Evolutionary conservation across 2,888 invertebrate genomes (phyloP).

Genomic region (Pterobdella sp.): DNA sequence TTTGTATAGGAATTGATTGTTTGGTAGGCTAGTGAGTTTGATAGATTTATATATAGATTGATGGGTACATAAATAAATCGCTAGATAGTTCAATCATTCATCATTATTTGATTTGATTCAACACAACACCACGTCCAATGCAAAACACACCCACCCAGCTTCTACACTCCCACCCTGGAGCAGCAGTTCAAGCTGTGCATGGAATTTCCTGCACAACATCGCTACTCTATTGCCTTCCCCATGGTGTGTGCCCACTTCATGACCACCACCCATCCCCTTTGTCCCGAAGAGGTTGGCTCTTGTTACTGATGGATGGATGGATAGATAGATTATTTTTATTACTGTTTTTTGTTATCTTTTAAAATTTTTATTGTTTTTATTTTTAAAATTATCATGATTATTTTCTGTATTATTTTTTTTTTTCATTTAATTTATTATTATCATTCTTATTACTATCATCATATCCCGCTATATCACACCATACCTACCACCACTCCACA

Average conservation of each 20-base stretch:
- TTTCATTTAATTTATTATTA: slow-evolving; percentile 10
- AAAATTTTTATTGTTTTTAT: too few relatives aligned
- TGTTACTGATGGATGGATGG: not conserved
- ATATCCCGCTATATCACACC: slow-evolving; percentile 67
- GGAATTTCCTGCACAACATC: slow-evolving; percentile 88
- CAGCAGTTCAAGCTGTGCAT: slow-evolving; percentile 97
- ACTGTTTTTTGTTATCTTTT: too few relatives aligned
- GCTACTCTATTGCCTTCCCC: slow-evolving; percentile 94
- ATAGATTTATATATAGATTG: not conserved
- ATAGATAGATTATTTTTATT: too few relatives aligned
- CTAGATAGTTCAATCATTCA: not conserved
- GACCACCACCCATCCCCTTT: slow-evolving; percentile 53
- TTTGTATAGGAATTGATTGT: not conserved
- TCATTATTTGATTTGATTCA: too few relatives aligned
- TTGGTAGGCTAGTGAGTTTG: not conserved
- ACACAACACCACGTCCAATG: too few relatives aligned
- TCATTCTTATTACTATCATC: slow-evolving; percentile 86
- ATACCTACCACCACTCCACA: slow-evolving; percentile 42
- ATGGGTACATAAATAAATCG: too few relatives aligned
- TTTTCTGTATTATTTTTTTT: too few relatives aligned
- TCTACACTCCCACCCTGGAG: slow-evolving; percentile 91
- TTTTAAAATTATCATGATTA: too few relatives aligned
- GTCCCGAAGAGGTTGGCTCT: slow-evolving; percentile 38
- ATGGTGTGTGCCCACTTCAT: slow-evolving; percentile 95
- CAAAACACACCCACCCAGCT: slow-evolving; percentile 52